phyloP scores from a whole-genome alignment of 2,113 vertebrate species.

The Garra rufa region DNA sequence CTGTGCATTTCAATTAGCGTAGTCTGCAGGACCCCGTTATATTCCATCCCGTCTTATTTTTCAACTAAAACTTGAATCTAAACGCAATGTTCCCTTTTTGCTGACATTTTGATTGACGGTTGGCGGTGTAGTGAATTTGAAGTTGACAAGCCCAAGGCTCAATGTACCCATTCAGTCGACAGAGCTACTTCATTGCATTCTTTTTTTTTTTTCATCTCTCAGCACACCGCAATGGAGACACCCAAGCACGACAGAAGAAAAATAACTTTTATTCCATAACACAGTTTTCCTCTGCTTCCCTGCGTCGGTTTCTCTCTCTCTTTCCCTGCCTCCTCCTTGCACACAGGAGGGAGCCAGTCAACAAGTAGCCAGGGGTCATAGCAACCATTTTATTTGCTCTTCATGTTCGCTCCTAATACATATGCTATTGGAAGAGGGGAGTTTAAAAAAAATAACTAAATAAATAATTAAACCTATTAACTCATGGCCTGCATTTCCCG shows the following conservation, averaged over 20 bases:
- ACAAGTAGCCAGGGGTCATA: slow-evolving; percentile 24
- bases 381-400: slow-evolving; percentile 30
- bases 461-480: slow-evolving; percentile 50
- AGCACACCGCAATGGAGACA: slow-evolving; percentile 23
- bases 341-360: background rate
- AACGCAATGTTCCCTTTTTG: slow-evolving; percentile 20
- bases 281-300: background rate
- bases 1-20: slow-evolving; percentile 44
- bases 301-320: background rate
- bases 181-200: background rate
- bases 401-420: background rate
- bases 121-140: slow-evolving; percentile 38
- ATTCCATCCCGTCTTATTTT: background rate
- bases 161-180: slow-evolving; percentile 25
- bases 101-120: slow-evolving; percentile 28
- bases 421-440: slow-evolving; percentile 2
- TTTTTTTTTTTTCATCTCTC: slow-evolving; percentile 23
- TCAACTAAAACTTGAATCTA: background rate
- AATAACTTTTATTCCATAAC: slow-evolving; percentile 27
- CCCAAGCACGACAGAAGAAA: background rate
- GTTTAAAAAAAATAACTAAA: slow-evolving; percentile 1
- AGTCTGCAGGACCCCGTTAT: background rate
- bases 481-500: slow-evolving; percentile 12
- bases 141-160: slow-evolving; percentile 25
- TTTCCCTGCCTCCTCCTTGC: background rate